A percentile compares a stretch with the other conserved stretches of the same genome.
Conservation (phyloP, 2,888 invertebrate genomes). For the Dryadula phaetusa region DNA sequence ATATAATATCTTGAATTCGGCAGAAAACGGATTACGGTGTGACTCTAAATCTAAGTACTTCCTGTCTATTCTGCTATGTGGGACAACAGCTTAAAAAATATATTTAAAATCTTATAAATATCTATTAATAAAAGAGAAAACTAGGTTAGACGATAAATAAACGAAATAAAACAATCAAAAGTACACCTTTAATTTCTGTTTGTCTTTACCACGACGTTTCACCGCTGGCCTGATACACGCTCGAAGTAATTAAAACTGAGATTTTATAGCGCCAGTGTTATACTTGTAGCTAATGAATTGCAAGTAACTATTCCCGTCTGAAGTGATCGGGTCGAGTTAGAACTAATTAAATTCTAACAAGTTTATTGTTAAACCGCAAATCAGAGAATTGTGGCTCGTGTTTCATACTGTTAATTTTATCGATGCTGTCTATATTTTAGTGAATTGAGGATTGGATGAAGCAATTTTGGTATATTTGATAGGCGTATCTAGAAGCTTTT, state of each 20-base stretch:
- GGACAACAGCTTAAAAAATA: too few species aligned
- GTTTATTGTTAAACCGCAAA: slow-evolving; percentile 17
- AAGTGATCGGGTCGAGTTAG: slow-evolving; percentile 20
- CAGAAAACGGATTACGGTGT: too few species aligned
- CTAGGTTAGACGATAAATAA: too few species aligned
- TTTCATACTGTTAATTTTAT: slow-evolving; percentile 10
- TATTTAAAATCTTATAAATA: neutral
- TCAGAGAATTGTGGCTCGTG: slow-evolving; percentile 7
- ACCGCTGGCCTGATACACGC: neutral
- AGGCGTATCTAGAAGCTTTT: too few species aligned
- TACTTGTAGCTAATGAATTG: slow-evolving; percentile 9
- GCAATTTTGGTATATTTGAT: neutral
- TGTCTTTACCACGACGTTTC: neutral
- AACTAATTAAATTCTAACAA: slow-evolving; percentile 23
- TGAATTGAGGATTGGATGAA: neutral
- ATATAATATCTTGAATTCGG: too few species aligned
- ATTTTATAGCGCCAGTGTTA: neutral
- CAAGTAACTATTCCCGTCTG: slow-evolving; percentile 15
- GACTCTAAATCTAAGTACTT: too few species aligned
- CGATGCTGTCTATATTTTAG: neutral
- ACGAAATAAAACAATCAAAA: neutral
- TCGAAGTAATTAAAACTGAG: slow-evolving; percentile 10
- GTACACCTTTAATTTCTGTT: neutral
- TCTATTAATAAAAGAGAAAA: neutral
- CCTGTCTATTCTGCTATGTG: too few species aligned